phyloP scores from a whole-genome alignment of 2,797 vertebrate species.

The Anomalospiza imberbis region DNA sequence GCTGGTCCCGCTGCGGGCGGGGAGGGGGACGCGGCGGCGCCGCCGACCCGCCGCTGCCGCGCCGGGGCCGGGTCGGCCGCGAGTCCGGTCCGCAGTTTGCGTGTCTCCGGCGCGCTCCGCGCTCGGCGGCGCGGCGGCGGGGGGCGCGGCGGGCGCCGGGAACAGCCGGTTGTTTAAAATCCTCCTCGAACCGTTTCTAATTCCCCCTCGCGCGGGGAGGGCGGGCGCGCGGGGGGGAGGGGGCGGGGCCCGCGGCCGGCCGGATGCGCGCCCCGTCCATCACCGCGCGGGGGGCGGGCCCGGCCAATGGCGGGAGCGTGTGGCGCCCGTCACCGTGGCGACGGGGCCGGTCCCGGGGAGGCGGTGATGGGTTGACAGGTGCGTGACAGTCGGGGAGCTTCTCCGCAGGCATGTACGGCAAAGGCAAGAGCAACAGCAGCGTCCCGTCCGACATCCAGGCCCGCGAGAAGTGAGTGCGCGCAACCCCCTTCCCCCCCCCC shows the following conservation, averaged over 20 bases:
- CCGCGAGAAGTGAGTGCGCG: no score
- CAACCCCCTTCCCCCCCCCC: no score
- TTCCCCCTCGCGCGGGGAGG: slow-evolving; percentile 51
- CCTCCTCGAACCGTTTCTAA: slow-evolving; percentile 91
- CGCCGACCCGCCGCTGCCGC: no score
- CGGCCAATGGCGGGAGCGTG: slow-evolving; percentile 83
- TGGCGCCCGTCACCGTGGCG: slow-evolving; percentile 91
- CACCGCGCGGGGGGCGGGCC: slow-evolving; percentile 39
- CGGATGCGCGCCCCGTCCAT: background rate
- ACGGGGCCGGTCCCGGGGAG: slow-evolving; percentile 93
- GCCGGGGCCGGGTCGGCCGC: background rate
- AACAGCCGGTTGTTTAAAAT: slow-evolving; percentile 91
- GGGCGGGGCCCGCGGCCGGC: background rate
- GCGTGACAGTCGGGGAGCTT: slow-evolving; percentile 91
- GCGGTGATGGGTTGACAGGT: slow-evolving; percentile 98
- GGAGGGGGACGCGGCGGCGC: no score
- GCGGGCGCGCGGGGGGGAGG: background rate
- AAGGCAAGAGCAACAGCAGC: slow-evolving; percentile 94
- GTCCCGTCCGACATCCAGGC: slow-evolving; percentile 85
- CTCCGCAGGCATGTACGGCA: slow-evolving; percentile 98
- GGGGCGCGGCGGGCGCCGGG: slow-evolving; percentile 76
- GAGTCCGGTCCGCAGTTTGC: background rate
- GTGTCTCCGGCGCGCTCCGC: background rate
- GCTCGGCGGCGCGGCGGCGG: slow-evolving; percentile 74
- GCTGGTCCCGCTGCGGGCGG: no score